A percentile compares a stretch with the other conserved stretches of the same genome.
These are phyloP conservation scores for Gymnobelideus leadbeateri DNA, from an alignment of 2,113 vertebrate genomes.

Conservation along the genomic window DNA sequence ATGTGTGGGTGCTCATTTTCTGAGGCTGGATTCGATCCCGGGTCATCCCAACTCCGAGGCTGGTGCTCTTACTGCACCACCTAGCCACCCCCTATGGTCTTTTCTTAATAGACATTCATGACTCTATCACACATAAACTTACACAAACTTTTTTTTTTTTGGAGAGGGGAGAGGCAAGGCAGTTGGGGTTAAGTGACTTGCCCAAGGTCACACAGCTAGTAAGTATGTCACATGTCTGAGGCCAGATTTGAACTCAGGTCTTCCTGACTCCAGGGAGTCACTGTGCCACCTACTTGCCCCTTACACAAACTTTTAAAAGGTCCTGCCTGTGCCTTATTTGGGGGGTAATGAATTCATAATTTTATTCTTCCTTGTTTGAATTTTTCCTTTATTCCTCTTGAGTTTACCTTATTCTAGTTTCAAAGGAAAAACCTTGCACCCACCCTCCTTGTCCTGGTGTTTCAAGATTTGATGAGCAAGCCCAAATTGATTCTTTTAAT, in stretches of 20 bases:
- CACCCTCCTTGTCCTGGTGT: background rate
- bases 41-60: too few relatives aligned
- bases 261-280: too few relatives aligned
- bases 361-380: conserved; percentile 41
- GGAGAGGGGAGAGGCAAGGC: too few relatives aligned
- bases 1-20: too few relatives aligned
- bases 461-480: background rate
- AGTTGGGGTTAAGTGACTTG: too few relatives aligned
- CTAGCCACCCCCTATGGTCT: background rate
- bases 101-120: conserved; percentile 27
- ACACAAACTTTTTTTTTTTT: background rate
- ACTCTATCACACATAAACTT: conserved; percentile 16
- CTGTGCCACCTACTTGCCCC: too few relatives aligned
- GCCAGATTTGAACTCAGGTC: too few relatives aligned
- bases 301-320: background rate
- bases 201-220: too few relatives aligned
- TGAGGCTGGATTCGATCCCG: too few relatives aligned
- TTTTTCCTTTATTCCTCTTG: background rate
- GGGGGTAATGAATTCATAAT: conserved; percentile 23
- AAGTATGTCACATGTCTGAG: too few relatives aligned
- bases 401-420: background rate
- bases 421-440: background rate
- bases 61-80: too few relatives aligned
- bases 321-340: background rate
- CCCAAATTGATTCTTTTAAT: background rate